Base-by-base conservation (phyloP, 2,113 vertebrate genomes). In the Nibea albiflora region DNA sequence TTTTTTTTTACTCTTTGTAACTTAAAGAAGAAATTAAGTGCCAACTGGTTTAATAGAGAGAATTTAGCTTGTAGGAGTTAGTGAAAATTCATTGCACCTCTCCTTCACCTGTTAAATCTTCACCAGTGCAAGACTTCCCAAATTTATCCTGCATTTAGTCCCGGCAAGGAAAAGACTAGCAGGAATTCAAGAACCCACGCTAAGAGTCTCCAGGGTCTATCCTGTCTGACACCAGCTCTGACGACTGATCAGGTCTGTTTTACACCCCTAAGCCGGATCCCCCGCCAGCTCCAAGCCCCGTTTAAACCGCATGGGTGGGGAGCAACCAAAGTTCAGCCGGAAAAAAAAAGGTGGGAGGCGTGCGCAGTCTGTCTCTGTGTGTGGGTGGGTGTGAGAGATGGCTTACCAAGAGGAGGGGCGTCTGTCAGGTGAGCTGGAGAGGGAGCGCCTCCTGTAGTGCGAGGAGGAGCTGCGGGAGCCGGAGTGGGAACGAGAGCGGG, bases 381-480 rank as follows among this genome's bases (percentile, higher is more conserved):
- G 52, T 12, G 14, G 5, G 54, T 28, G 39, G 0, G 58, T 14
- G 22, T 15, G 26, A 14, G 58, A 26, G 49, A 46, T 3, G 46
- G 64, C 93, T 91, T 94, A 99, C 98, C 98, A 96, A 86, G 97
- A 97, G 83, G 97, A 96, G 39, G 96, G 97, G 93, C 94, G 95
- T 95, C 95, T 97, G 93, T 96, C 95, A 58, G 98, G 97, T 8
- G 98, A 98, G 93, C 96, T 97, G 93, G 98, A 99, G 90, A 97
- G 96, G 78, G 97, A 98, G 93, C 96, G 97, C 76, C 93, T 86
- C 77, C 92, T 88, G 86, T 90, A 75, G 93, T 95, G 97, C 85
- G 96, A 97, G 80, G 97, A 96, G 85, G 97, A 97, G 91, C 95
- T 95, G 92, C 94, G 96, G 66, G 96, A 97, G 93, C 96, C 96